Conservation (phyloP, 2,797 vertebrate genomes). For the Myioborus miniatus region DNA sequence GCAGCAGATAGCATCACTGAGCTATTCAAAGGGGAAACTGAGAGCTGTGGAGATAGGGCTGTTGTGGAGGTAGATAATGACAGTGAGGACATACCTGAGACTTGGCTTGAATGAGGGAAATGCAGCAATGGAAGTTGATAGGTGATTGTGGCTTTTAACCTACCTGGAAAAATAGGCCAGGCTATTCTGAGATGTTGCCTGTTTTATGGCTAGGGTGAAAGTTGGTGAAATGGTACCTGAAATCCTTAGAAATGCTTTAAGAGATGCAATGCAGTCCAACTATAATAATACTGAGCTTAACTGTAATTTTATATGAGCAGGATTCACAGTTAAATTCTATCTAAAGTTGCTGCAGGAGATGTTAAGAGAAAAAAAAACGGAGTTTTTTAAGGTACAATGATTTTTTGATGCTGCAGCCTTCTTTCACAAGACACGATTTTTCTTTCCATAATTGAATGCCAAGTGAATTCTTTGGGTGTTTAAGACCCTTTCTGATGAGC, state of each 20-base stretch:
- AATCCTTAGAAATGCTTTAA: neutral
- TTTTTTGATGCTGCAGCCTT: neutral
- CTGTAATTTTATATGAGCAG: neutral
- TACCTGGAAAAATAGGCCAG: neutral
- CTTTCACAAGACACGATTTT: neutral
- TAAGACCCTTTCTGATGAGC: neutral
- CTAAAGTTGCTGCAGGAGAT: neutral
- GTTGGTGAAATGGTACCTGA: neutral
- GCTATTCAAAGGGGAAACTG: neutral
- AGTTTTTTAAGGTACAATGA: rapidly evolving
- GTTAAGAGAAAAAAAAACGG: neutral
- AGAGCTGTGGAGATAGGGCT: neutral
- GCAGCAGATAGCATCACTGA: neutral
- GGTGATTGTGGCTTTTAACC: neutral
- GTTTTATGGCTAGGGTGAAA: neutral
- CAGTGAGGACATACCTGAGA: neutral
- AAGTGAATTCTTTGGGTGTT: neutral
- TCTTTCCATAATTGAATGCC: neutral
- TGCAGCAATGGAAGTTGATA: neutral
- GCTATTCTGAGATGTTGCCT: neutral
- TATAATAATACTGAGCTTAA: neutral
- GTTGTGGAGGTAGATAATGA: neutral
- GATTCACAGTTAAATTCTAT: neutral
- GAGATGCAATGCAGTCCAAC: neutral
- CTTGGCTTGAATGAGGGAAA: neutral